A percentile compares a stretch with the other conserved stretches of the same genome.
phyloP scores from a whole-genome alignment of 2,113 vertebrate genomes.

The Sturnus vulgaris region DNA sequence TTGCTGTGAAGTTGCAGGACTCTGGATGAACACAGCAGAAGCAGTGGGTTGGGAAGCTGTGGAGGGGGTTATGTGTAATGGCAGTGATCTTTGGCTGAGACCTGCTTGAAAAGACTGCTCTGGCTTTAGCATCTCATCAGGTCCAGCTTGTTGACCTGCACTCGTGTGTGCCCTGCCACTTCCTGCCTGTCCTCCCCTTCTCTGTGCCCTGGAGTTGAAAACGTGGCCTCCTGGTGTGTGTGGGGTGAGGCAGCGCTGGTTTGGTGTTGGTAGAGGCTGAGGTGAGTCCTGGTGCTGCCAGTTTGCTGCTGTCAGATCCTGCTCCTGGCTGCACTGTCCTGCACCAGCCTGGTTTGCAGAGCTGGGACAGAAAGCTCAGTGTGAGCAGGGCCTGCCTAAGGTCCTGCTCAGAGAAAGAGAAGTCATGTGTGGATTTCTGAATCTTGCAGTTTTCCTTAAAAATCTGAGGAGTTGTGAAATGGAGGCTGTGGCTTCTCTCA shows the following conservation, averaged over 20 bases:
- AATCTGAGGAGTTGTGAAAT: neutral
- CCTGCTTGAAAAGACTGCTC: neutral
- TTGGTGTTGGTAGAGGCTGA: neutral
- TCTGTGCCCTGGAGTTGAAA: neutral
- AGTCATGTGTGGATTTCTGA: neutral
- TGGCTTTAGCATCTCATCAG: neutral
- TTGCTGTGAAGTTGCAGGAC: neutral
- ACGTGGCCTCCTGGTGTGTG: fast-evolving
- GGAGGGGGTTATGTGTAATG: neutral
- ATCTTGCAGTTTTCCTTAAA: neutral
- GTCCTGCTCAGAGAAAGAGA: neutral
- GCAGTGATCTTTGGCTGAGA: neutral
- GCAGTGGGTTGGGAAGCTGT: neutral
- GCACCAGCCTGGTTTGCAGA: neutral
- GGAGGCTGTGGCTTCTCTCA: neutral
- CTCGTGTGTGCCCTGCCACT: fast-evolving
- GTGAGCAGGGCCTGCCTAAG: neutral
- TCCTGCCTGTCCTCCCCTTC: neutral
- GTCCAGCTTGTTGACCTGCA: neutral
- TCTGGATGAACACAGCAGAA: neutral
- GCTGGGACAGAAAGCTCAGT: neutral
- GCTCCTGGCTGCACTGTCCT: neutral
- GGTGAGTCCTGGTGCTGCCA: neutral
- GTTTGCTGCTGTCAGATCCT: neutral
- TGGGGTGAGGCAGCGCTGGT: neutral